Conservation (phyloP, 2,797 vertebrate species). For the Pseudomugil tenellus region DNA sequence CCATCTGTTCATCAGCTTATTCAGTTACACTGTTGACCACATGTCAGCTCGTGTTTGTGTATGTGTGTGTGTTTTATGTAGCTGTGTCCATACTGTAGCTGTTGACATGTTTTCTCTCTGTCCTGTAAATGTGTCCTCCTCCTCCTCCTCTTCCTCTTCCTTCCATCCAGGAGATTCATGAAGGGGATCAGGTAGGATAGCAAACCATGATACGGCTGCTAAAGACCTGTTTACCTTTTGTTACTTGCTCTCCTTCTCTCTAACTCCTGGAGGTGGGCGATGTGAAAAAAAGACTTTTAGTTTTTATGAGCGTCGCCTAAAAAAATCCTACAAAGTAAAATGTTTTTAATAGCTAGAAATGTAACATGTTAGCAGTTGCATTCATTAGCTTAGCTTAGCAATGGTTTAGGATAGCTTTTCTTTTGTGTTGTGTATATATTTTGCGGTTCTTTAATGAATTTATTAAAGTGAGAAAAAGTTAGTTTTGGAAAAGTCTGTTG, state of each 20-base stretch:
- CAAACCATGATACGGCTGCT: slow-evolving; percentile 75
- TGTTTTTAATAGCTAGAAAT: not conserved
- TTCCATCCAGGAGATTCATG: slow-evolving; percentile 98
- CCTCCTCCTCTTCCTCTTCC: slow-evolving; percentile 78
- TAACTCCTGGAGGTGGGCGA: slow-evolving; percentile 51
- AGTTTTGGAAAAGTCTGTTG: not conserved
- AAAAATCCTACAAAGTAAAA: not conserved
- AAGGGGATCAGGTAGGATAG: slow-evolving; percentile 98
- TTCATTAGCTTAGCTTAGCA: not conserved
- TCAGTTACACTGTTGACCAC: slow-evolving; percentile 50
- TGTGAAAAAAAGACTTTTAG: slow-evolving; percentile 31
- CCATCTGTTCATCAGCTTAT: slow-evolving; percentile 30
- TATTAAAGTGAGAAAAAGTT: not conserved
- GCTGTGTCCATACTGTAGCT: slow-evolving; percentile 83
- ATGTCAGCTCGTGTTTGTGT: slow-evolving; percentile 47
- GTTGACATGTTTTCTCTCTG: slow-evolving; percentile 99
- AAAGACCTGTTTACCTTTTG: slow-evolving; percentile 63
- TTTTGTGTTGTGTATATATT: too few relatives aligned
- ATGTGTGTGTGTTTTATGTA: slow-evolving; percentile 63
- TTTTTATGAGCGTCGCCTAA: too few relatives aligned
- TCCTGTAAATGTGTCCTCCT: slow-evolving; percentile 88
- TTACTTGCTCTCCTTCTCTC: slow-evolving; percentile 37
- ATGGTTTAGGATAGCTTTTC: too few relatives aligned
- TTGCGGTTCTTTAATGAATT: not conserved
- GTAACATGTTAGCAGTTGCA: not conserved